Conservation (phyloP, 2,113 vertebrate genomes). For the western clawed frog (Xenopus tropicalis) region UCB_Xtro_10.0 CM004443.2:190994001-190994500, state of each 20-base stretch:
- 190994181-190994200: slow-evolving; percentile 36
- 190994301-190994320: slow-evolving; percentile 6
- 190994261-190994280: slow-evolving; percentile 26
- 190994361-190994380: no score
- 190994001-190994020: background rate
- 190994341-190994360: no score
- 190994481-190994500: no score
- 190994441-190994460: no score
- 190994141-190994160: slow-evolving; percentile 15
- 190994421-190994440: no score
- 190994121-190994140: slow-evolving; percentile 5
- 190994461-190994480: no score
- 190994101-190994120: slow-evolving; percentile 49
- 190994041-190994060: background rate
- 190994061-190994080: slow-evolving; percentile 42
- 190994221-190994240: slow-evolving; percentile 22
- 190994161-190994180: slow-evolving; percentile 43
- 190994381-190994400: no score
- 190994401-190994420: no score
- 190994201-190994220: slow-evolving; percentile 39
- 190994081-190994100: slow-evolving; percentile 42
- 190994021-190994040: slow-evolving; percentile 19
- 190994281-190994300: slow-evolving; percentile 30
- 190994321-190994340: no score
- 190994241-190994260: slow-evolving; percentile 28